Evolutionary conservation across 2,797 vertebrate species (phyloP), one percentile per base, ranked within the genome.

Genomic region (Poliocrania exsul): DNA sequence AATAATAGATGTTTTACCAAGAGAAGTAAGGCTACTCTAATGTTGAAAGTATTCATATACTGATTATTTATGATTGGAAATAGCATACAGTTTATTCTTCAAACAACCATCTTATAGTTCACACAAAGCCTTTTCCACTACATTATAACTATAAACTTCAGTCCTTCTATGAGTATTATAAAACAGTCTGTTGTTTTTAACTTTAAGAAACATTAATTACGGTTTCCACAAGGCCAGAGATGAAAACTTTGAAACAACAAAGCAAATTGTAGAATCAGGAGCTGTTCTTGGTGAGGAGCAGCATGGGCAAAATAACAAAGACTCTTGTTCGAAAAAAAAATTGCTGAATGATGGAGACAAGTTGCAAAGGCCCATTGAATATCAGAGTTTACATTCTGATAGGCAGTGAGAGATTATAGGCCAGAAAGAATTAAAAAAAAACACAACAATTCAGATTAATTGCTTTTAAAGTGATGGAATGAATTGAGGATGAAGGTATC

Each of bases 361-460:
- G 49, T 72, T 72, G 50, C 46, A 81, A 65, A 80, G n/a, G 16
- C 16, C 28, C n/a, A 40, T 3, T 67, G 54, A 72, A 54, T 38
- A 44, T 33, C 58, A 81, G 15, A 16, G 15, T 17, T 92, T 61
- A 82, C 5, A 11, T 57, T 61, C 35, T 69, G 19, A 57, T n/a
- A 79, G 12, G 7, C 16, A 58, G 17, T 58, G 35, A 61, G 73
- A 69, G 6, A 40, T 60, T 66, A 42, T 24, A 69, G 20, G 21
- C 16, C 18, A 78, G 29, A 78, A 94, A 70, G 7, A 21, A 21
- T 16, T 40, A 14, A 10, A 35, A 31, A 29, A 26, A 19, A 0
- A n/a, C n/a, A 0, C 4, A 62, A 64, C n/a, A n/a, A 64, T 11
- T 13, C 14, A 16, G 13, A 66, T 46, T 24, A 4, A 3, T 54